A percentile compares a stretch with the other conserved stretches of the same genome.
These are phyloP conservation scores for Mesoligia furuncula DNA, from an alignment of 2,888 invertebrate species.

Conservation along the genomic window DNA sequence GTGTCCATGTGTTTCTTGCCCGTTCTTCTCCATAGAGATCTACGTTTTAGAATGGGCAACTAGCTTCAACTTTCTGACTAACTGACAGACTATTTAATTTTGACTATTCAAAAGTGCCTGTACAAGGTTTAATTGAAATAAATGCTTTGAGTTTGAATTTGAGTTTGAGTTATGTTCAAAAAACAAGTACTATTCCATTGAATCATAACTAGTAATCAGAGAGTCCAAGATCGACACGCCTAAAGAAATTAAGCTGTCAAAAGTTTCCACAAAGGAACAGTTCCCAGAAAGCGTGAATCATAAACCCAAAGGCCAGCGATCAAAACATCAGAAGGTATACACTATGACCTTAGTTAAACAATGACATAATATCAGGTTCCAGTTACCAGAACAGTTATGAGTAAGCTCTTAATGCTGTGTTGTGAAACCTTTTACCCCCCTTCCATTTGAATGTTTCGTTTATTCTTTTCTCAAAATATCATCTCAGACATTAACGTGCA, in stretches of 20 bases:
- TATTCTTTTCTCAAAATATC: neutral
- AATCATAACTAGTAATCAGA: neutral
- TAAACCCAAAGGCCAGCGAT: neutral
- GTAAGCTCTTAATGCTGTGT: neutral
- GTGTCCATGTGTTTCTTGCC: too few relatives aligned
- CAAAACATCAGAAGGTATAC: slow-evolving; percentile 10
- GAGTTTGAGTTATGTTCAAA: too few relatives aligned
- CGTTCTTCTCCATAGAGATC: too few relatives aligned
- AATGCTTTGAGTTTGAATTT: too few relatives aligned
- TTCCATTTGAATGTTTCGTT: neutral
- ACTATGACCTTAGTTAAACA: slow-evolving; percentile 28
- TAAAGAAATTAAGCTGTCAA: slow-evolving; percentile 2
- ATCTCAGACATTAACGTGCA: neutral
- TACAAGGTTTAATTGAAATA: too few relatives aligned
- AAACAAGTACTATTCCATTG: neutral
- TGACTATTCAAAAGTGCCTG: too few relatives aligned
- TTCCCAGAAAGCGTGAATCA: slow-evolving; percentile 29
- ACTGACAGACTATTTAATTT: too few relatives aligned
- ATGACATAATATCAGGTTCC: slow-evolving; percentile 18
- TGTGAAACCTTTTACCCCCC: neutral
- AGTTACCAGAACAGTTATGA: slow-evolving; percentile 35
- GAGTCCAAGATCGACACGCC: neutral
- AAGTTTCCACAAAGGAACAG: slow-evolving; percentile 1
- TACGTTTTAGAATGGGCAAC: too few relatives aligned
- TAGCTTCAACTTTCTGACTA: too few relatives aligned